These are phyloP conservation scores for Paguma larvata DNA, from an alignment of 2,797 vertebrate species.

Conservation along the genomic window DNA sequence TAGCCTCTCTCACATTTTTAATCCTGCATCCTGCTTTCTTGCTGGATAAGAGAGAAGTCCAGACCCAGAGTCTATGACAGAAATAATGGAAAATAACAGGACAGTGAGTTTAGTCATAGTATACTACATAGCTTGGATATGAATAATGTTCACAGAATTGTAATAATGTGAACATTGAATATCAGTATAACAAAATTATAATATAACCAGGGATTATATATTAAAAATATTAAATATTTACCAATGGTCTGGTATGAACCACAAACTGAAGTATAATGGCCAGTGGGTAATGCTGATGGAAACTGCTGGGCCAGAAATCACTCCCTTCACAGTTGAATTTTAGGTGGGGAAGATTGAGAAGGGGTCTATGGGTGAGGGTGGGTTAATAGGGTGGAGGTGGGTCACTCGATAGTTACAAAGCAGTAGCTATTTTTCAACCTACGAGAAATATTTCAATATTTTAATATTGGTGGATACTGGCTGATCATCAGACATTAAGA, in stretches of 20 bases:
- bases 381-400: background rate
- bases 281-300: background rate
- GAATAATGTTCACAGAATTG: background rate
- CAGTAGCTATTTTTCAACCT: background rate
- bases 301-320: background rate
- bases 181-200: background rate
- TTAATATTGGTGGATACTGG: background rate
- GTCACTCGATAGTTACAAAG: background rate
- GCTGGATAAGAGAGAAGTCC: no score
- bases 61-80: no score
- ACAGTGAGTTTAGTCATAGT: background rate
- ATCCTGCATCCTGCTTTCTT: no score
- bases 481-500: background rate
- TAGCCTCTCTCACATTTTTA: no score
- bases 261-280: background rate
- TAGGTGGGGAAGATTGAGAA: background rate
- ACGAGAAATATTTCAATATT: background rate
- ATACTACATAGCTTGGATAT: background rate
- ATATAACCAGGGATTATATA: background rate
- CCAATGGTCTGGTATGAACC: background rate
- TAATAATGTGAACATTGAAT: background rate
- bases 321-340: background rate
- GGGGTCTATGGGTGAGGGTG: background rate
- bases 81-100: background rate
- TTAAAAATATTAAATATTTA: slow-evolving; percentile 12